These are phyloP conservation scores for Labeo calbasu DNA, from an alignment of 2,797 vertebrate species.

Conservation along the genomic window DNA sequence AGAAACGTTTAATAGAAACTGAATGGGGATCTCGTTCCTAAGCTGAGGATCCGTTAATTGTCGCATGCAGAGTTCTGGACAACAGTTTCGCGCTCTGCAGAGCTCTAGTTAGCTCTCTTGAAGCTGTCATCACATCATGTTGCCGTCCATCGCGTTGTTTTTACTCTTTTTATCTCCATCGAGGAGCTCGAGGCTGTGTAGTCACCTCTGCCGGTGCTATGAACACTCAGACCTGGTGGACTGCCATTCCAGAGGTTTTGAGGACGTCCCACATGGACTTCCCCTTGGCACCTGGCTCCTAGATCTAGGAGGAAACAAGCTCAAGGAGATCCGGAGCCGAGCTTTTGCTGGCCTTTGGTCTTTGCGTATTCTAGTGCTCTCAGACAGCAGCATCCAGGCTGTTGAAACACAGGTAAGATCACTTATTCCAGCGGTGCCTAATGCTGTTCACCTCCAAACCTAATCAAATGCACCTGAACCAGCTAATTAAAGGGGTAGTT, in stretches of 20 bases:
- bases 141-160: slow-evolving; percentile 26
- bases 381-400: slow-evolving; percentile 65
- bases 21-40: background rate
- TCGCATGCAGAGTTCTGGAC: background rate
- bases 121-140: slow-evolving; percentile 9
- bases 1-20: background rate
- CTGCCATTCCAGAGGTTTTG: slow-evolving; percentile 66
- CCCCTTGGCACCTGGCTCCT: slow-evolving; percentile 76
- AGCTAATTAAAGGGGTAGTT: background rate
- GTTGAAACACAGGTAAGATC: slow-evolving; percentile 71
- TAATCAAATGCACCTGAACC: background rate
- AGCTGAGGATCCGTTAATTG: background rate
- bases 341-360: slow-evolving; percentile 78
- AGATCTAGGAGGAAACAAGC: slow-evolving; percentile 74
- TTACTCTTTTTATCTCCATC: background rate
- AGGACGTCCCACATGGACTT: slow-evolving; percentile 65
- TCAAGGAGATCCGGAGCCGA: slow-evolving; percentile 62
- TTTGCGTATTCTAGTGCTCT: slow-evolving; percentile 74
- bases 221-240: slow-evolving; percentile 75
- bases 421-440: background rate
- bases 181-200: slow-evolving; percentile 61
- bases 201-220: slow-evolving; percentile 71
- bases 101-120: background rate
- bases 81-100: background rate
- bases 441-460: background rate